phyloP scores from a whole-genome alignment of 2,797 vertebrate species.

The Xenops minutus region DNA sequence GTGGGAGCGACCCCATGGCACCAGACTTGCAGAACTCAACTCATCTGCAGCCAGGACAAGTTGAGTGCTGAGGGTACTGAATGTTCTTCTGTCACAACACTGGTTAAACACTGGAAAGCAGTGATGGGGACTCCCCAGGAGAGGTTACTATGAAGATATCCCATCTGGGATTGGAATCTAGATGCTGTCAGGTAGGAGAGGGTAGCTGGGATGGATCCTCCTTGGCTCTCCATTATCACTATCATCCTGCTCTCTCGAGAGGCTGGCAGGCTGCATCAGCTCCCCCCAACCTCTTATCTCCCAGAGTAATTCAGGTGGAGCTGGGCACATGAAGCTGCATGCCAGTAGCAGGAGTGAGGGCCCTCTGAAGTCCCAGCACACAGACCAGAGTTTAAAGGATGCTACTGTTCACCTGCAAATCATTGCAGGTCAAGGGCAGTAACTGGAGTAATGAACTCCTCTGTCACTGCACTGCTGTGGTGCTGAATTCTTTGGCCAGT shows the following conservation, averaged over 20 bases:
- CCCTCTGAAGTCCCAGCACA: neutral
- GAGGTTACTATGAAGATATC: neutral
- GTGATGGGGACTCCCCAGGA: neutral
- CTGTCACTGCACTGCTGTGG: neutral
- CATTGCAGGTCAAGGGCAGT: fast-evolving
- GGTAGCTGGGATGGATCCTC: neutral
- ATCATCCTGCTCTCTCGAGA: fast-evolving
- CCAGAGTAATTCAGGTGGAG: neutral
- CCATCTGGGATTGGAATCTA: neutral
- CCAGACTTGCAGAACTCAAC: neutral
- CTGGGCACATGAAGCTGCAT: fast-evolving
- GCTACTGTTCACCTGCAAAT: neutral
- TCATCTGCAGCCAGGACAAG: neutral
- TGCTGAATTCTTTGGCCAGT: neutral
- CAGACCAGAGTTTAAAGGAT: neutral
- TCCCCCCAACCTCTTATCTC: neutral
- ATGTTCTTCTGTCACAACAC: neutral
- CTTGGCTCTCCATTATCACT: neutral
- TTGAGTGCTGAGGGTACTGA: neutral
- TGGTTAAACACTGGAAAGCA: neutral
- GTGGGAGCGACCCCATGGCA: neutral
- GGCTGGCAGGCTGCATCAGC: neutral
- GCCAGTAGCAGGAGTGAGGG: fast-evolving
- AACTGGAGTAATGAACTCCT: neutral
- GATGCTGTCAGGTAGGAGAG: neutral